These are phyloP conservation scores for Tipula unca DNA, from an alignment of 2,888 invertebrate genomes.

Conservation along the genomic window DNA sequence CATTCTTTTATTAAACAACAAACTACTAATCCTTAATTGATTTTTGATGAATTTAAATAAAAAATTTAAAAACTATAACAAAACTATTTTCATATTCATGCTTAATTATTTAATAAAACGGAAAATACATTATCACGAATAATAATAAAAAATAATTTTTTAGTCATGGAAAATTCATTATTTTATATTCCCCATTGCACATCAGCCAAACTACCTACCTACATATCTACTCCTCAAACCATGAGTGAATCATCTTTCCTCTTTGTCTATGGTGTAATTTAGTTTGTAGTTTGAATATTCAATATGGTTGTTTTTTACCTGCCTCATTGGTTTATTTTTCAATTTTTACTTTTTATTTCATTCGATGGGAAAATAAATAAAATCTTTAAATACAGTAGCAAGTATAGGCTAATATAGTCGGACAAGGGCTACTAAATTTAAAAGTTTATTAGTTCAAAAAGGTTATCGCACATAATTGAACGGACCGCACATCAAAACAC, in stretches of 20 bases:
- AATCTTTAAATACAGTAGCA: background rate
- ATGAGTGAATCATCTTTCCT: background rate
- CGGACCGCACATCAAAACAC: background rate
- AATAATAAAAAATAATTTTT: background rate
- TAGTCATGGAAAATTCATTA: background rate
- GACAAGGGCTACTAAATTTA: background rate
- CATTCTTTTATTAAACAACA: background rate
- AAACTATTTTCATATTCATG: background rate
- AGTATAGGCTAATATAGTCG: background rate
- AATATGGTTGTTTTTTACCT: background rate
- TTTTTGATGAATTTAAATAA: background rate
- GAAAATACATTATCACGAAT: background rate
- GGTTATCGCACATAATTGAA: background rate
- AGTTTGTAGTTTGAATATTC: background rate
- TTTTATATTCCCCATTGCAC: background rate
- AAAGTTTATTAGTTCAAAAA: background rate
- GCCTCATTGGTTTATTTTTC: background rate
- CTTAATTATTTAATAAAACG: background rate
- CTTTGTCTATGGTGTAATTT: background rate
- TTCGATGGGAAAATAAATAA: background rate
- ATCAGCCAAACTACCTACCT: background rate
- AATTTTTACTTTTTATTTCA: background rate
- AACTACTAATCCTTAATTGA: background rate
- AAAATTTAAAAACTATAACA: background rate
- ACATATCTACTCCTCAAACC: background rate